phyloP scores from a whole-genome alignment of 2,888 invertebrate species.

The Noctua pronuba region DNA sequence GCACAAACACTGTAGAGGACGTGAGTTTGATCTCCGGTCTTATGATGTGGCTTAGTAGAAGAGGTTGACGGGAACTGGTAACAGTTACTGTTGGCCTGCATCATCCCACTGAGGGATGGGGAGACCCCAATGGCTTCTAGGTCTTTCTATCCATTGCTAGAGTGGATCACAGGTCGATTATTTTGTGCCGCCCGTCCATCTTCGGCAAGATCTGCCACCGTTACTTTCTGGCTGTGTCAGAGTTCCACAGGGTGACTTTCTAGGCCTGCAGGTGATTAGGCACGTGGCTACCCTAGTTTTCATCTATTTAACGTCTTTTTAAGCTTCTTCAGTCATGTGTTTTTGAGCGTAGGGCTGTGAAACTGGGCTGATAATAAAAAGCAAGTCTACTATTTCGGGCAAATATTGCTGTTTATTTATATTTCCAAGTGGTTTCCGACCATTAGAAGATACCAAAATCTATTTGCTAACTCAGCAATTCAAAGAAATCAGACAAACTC shows the following conservation, averaged over 20 bases:
- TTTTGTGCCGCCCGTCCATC: background rate
- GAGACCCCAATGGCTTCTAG: background rate
- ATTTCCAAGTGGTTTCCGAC: background rate
- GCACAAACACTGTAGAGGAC: background rate
- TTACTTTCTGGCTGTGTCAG: background rate
- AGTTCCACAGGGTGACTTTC: background rate
- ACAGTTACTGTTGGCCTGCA: background rate
- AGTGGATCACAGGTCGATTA: background rate
- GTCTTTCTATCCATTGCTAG: background rate
- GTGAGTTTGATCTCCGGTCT: background rate
- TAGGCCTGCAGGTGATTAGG: background rate
- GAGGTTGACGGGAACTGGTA: background rate
- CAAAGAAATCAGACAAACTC: background rate
- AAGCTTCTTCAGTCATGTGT: background rate
- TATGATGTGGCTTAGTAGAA: background rate
- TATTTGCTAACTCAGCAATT: background rate
- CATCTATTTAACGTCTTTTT: background rate
- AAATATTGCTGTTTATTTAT: background rate
- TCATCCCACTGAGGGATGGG: background rate
- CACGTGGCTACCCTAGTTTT: background rate
- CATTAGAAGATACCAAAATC: background rate
- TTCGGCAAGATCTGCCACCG: background rate
- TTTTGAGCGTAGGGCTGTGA: background rate
- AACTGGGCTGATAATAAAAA: background rate
- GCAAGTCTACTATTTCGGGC: background rate